Conservation (phyloP, 2,113 vertebrate genomes). For the Microtus richardsoni region DNA sequence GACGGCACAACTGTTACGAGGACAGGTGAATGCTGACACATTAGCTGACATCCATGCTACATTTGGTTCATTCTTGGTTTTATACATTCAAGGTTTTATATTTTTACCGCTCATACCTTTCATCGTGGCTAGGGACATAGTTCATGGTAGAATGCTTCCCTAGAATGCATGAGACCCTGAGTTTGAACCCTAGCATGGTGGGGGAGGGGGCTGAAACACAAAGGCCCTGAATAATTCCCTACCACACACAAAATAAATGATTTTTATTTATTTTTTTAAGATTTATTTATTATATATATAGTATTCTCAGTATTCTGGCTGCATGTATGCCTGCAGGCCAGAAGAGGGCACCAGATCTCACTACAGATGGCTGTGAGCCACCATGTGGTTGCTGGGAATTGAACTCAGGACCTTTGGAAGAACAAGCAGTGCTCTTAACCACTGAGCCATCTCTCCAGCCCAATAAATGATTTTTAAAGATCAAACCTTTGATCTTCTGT, state of each 20-base stretch:
- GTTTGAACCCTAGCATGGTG: background rate
- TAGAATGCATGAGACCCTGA: background rate
- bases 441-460: too few species aligned
- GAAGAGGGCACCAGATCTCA: too few species aligned
- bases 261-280: too few species aligned
- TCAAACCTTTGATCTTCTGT: conserved; percentile 39
- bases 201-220: background rate
- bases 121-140: background rate
- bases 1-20: background rate
- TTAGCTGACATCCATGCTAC: background rate
- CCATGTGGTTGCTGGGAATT: too few species aligned
- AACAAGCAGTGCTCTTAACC: too few species aligned
- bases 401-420: too few species aligned
- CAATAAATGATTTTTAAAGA: background rate
- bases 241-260: background rate
- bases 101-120: background rate
- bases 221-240: background rate
- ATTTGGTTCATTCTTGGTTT: background rate
- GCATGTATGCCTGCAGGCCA: too few species aligned
- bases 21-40: background rate
- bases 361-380: too few species aligned
- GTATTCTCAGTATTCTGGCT: too few species aligned
- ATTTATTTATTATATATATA: too few species aligned
- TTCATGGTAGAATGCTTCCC: background rate
- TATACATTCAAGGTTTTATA: background rate